A percentile compares a stretch with the other conserved stretches of the same genome.
phyloP scores from a whole-genome alignment of 2,797 vertebrate species.

The Steatocranus sp. region DNA sequence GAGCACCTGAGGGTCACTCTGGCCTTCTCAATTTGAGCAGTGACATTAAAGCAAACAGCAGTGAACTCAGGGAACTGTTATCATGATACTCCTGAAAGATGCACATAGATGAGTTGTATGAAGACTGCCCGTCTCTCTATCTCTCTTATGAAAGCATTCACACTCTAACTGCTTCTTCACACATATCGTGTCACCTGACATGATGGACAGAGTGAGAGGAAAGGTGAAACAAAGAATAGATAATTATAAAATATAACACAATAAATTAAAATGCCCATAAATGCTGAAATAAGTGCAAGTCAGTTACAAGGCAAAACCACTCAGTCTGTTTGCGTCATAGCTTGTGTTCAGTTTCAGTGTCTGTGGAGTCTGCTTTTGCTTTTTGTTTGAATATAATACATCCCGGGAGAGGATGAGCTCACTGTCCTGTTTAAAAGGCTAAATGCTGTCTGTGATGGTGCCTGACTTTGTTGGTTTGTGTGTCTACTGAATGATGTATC shows the following conservation, averaged over 20 bases:
- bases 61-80: not conserved
- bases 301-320: not conserved
- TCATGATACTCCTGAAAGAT: not conserved
- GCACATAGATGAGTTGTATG: not conserved
- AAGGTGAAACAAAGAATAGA: not conserved
- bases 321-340: not conserved
- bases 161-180: not conserved
- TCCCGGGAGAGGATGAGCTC: not conserved
- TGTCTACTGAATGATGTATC: not conserved
- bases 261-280: not conserved
- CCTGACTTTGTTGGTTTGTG: not conserved
- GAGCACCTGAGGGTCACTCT: not conserved
- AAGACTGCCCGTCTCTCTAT: not conserved
- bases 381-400: not conserved
- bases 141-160: not conserved
- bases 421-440: not conserved
- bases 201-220: not conserved
- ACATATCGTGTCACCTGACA: not conserved
- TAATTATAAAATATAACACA: not conserved
- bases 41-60: not conserved
- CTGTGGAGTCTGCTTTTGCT: not conserved
- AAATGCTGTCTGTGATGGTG: not conserved
- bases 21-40: not conserved
- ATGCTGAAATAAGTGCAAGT: not conserved
- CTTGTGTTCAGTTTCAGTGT: not conserved